These are phyloP conservation scores for Pseudorhombus dupliciocellatus DNA, from an alignment of 2,113 vertebrate species.

Conservation along the genomic window DNA sequence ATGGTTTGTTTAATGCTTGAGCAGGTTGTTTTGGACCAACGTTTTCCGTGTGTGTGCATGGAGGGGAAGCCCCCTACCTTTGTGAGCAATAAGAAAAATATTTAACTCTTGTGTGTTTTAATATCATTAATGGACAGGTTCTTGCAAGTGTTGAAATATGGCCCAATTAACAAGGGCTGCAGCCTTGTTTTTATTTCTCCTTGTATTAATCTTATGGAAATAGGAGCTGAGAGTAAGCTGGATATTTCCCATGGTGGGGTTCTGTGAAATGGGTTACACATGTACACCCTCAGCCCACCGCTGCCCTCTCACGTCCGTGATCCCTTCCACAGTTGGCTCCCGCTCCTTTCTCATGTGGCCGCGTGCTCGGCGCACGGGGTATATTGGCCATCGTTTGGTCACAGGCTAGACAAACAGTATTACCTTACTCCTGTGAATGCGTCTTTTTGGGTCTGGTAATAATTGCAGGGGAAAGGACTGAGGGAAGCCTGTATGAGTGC, in stretches of 20 bases:
- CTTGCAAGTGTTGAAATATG: conserved; percentile 70
- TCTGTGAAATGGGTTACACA: conserved; percentile 75
- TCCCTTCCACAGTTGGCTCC: conserved; percentile 51
- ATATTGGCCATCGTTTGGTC: conserved; percentile 41
- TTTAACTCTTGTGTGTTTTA: conserved; percentile 45
- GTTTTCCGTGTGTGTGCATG: not conserved
- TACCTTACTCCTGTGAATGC: conserved; percentile 57
- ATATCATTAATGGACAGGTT: conserved; percentile 47
- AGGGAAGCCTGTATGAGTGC: conserved; percentile 44
- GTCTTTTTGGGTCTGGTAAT: conserved; percentile 65
- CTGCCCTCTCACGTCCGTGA: conserved; percentile 43
- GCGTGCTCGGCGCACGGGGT: conserved; percentile 19
- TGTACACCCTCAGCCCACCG: conserved; percentile 45
- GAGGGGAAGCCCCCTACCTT: conserved; percentile 16
- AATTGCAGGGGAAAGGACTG: conserved; percentile 57
- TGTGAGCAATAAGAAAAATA: conserved; percentile 34
- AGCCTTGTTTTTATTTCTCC: conserved; percentile 73
- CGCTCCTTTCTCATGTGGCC: conserved; percentile 56
- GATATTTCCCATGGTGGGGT: conserved; percentile 69
- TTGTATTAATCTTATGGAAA: conserved; percentile 68
- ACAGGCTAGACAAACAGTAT: conserved; percentile 69
- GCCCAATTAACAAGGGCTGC: conserved; percentile 68
- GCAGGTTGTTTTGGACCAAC: conserved; percentile 37
- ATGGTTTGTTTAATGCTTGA: conserved; percentile 6
- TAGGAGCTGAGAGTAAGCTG: conserved; percentile 51